A percentile compares a stretch with the other conserved stretches of the same genome.
Evolutionary conservation across 2,113 vertebrate genomes (phyloP).

Genomic region (Tetrao urogallus): DNA sequence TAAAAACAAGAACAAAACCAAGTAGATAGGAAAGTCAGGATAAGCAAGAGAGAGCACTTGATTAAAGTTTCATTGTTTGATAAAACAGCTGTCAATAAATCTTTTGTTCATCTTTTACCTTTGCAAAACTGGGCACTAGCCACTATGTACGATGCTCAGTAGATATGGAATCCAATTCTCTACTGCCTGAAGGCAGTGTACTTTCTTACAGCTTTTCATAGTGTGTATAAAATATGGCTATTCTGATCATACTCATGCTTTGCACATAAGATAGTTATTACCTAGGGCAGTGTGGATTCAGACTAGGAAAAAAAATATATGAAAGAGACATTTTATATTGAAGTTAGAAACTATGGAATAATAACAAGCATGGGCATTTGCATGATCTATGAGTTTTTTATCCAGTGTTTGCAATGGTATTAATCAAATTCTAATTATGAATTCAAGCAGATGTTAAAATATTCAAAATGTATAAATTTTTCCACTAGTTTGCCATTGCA

Average conservation of each 20-base stretch:
- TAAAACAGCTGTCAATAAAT: neutral
- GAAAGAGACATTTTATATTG: neutral
- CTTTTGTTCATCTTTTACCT: neutral
- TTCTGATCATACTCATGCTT: neutral
- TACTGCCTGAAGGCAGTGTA: neutral
- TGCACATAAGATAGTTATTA: neutral
- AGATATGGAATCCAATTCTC: neutral
- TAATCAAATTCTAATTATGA: slow-evolving; percentile 12
- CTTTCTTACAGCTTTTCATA: neutral
- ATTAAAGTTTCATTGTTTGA: neutral
- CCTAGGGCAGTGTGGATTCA: neutral
- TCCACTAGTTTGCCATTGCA: neutral
- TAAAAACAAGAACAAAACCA: neutral
- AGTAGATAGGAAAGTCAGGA: neutral
- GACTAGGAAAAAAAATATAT: neutral
- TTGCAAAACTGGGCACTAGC: neutral
- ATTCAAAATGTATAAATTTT: slow-evolving; percentile 7
- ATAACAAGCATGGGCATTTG: neutral
- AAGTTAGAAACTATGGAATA: neutral
- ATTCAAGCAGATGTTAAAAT: neutral
- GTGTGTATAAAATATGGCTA: neutral
- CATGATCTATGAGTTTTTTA: neutral
- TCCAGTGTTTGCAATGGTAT: neutral
- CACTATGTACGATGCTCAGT: neutral
- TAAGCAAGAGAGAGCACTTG: neutral